Evolutionary conservation across 2,113 vertebrate genomes (phyloP).

Genomic region (Varanus salvator): DNA sequence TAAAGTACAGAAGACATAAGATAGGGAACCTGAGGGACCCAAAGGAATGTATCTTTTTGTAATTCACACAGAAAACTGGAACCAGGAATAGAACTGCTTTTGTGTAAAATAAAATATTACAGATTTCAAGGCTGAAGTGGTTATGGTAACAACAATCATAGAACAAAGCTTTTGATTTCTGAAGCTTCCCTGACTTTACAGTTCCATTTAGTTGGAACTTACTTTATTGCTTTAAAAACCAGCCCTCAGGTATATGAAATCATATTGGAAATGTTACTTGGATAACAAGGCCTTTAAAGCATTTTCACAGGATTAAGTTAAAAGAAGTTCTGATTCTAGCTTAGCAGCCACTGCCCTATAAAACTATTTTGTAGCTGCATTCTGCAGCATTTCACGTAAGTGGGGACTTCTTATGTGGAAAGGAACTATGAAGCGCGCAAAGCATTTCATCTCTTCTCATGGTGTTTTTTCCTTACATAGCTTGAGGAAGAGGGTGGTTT

Average conservation of each 20-base stretch:
- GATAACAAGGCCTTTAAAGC: slow-evolving; percentile 14
- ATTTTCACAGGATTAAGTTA: slow-evolving; percentile 12
- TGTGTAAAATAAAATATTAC: neutral
- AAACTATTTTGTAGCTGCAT: neutral
- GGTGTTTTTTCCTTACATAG: neutral
- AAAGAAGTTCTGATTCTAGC: neutral
- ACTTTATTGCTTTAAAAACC: neutral
- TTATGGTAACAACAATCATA: neutral
- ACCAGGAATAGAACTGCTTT: neutral
- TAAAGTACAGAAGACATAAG: neutral
- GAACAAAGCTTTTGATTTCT: neutral
- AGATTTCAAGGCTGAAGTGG: neutral
- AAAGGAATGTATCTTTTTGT: neutral
- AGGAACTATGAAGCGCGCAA: neutral
- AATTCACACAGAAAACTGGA: neutral
- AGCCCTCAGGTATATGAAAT: neutral
- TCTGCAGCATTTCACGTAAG: slow-evolving; percentile 1
- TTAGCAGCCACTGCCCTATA: neutral
- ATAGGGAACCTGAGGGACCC: neutral
- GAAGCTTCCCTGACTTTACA: neutral
- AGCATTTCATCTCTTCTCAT: neutral
- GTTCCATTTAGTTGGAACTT: neutral
- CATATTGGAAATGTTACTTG: slow-evolving; percentile 13
- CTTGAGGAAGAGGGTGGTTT: slow-evolving; percentile 8
- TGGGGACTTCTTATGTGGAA: neutral